These are phyloP conservation scores for Steinernema hermaphroditum DNA, from an alignment of 2,888 invertebrate species.

Conservation along the genomic window DNA sequence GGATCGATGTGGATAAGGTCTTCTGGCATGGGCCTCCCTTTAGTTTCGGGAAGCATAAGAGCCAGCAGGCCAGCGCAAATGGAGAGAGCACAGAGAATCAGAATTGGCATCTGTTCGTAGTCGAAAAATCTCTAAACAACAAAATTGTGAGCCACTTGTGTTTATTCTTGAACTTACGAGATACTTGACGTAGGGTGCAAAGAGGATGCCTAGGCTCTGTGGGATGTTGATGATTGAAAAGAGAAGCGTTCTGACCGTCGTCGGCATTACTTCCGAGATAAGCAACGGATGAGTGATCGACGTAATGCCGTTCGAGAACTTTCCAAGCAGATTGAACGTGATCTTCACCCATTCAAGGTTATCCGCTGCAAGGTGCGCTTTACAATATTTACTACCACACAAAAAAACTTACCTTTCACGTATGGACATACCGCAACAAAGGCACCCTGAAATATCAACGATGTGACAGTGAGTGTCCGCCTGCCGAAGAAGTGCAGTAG, in stretches of 20 bases:
- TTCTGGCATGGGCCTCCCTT: conserved; percentile 35
- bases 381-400: background rate
- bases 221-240: conserved; percentile 26
- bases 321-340: conserved; percentile 33
- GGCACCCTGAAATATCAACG: conserved; percentile 33
- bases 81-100: conserved; percentile 26
- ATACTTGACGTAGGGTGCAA: conserved; percentile 38
- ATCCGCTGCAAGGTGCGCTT: conserved; percentile 32
- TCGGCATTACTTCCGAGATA: conserved; percentile 38
- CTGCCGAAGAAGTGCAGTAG: conserved; percentile 36
- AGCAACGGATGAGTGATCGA: conserved; percentile 36
- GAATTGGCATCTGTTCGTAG: background rate
- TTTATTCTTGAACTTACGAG: conserved; percentile 24
- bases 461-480: conserved; percentile 17
- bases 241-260: conserved; percentile 7
- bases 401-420: background rate
- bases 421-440: conserved; percentile 33
- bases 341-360: conserved; percentile 23
- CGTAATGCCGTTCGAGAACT: conserved; percentile 34
- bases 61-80: background rate
- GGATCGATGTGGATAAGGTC: conserved; percentile 30
- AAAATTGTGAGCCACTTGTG: background rate
- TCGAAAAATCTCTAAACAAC: conserved; percentile 6
- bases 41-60: conserved; percentile 32
- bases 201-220: conserved; percentile 35